Percentiles rank a stretch among this genome's conserved stretches.
Conservation (phyloP, 2,888 invertebrate species). For the Chorisops tibialis region DNA sequence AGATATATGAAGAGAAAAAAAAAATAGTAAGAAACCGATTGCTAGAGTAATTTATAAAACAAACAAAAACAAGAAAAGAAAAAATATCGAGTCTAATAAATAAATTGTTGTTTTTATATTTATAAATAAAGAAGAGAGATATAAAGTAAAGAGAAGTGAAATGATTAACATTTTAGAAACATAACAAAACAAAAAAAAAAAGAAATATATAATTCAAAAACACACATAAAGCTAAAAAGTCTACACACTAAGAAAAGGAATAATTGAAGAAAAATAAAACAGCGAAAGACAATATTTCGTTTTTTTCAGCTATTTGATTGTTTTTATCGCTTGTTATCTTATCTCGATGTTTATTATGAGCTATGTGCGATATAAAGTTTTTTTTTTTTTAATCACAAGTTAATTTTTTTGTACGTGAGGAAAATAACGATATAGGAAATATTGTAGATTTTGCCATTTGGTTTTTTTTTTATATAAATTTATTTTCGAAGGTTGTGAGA, state of each 20-base stretch:
- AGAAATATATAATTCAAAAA: neutral
- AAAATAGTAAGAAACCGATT: neutral
- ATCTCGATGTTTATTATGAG: conserved; percentile 2
- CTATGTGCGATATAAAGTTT: too few relatives aligned
- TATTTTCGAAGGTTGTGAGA: too few relatives aligned
- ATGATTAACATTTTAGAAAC: neutral
- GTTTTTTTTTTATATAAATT: too few relatives aligned
- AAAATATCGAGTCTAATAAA: conserved; percentile 13
- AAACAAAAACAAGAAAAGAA: neutral
- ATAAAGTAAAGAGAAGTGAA: neutral
- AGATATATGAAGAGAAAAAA: neutral
- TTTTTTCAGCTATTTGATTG: neutral
- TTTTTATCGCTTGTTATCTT: conserved; percentile 12
- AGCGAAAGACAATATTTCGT: neutral
- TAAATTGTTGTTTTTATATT: conserved; percentile 20
- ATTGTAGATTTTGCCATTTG: too few relatives aligned
- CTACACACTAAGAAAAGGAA: neutral
- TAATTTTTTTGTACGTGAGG: too few relatives aligned
- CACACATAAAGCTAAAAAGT: neutral
- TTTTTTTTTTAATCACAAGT: too few relatives aligned
- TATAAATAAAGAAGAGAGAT: conserved; percentile 5
- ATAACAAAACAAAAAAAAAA: neutral
- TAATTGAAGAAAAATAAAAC: neutral
- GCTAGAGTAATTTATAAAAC: conserved; percentile 17
- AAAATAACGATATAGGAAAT: too few relatives aligned